Base-by-base conservation (phyloP, 2,888 invertebrate species). In the Oxytorus armatus region DNA sequence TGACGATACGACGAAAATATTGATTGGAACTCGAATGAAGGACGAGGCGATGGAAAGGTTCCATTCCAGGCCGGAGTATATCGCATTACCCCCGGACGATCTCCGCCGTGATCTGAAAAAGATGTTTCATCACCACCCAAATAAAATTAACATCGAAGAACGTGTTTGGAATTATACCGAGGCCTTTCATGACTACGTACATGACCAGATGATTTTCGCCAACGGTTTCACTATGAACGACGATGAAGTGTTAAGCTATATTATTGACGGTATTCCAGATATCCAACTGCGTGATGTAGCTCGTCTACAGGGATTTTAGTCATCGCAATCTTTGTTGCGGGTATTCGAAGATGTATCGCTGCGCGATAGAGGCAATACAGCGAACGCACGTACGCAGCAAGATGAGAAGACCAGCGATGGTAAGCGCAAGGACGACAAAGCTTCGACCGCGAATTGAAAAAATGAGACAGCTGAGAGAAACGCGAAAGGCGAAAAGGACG, bases 71-170 rank as follows among this genome's bases (percentile, higher is more conserved):
- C 39, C 66, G 3, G 55, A 65, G 33, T 36, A 55, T 11, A 44
- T 65, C 25, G n/a, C 10, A 5, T 8, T 65, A 53, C 7, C 21
- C n/a, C 18, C 51, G 1, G 16, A 59, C 4, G n/a, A 5, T 4
- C 49, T 72, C 4, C 11, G 65, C 8, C n/a, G 10, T 2, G 55
- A 36, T 10, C 16, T n/a, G n/a, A n/a, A n/a, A n/a, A n/a, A n/a
- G n/a, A n/a, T n/a, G n/a, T n/a, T n/a, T n/a, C n/a, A n/a, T 29
- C 65, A 65, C 42, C 74, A 65, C 0, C 74, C 65, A 16, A 74
- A 57, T 11, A 65, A 55, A 21, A 47, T 74, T 0, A 8, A 14
- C 4, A 33, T 68, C 29, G 49, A 59, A 16, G 59, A 66, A 0
- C 65, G 70, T 16, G 1, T 7, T 3, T 57, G 57, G 18, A 57